phyloP scores from a whole-genome alignment of 2,113 vertebrate species.

The Laterallus jamaicensis region DNA sequence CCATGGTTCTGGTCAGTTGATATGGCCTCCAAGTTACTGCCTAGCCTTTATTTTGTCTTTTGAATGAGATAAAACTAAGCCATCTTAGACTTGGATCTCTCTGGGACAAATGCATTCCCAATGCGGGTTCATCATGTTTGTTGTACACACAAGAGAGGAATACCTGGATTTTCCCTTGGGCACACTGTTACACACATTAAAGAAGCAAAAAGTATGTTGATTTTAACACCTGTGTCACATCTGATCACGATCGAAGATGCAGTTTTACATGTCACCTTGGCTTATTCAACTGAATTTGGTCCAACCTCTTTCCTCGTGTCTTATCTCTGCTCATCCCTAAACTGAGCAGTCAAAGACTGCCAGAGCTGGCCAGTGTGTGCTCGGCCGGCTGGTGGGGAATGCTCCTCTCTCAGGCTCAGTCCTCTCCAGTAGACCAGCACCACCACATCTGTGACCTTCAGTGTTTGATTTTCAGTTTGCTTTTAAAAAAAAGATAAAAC shows the following conservation, averaged over 20 bases:
- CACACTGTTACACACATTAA: not conserved
- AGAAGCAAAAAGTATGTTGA: not conserved
- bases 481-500: not conserved
- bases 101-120: not conserved
- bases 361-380: not conserved
- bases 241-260: not conserved
- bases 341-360: not conserved
- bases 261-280: not conserved
- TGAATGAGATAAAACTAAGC: not conserved
- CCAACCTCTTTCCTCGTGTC: not conserved
- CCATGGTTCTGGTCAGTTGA: not conserved
- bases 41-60: not conserved
- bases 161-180: not conserved
- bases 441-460: not conserved
- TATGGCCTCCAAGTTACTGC: not conserved
- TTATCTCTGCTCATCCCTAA: not conserved
- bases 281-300: not conserved
- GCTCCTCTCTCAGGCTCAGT: not conserved
- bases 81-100: not conserved
- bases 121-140: not conserved
- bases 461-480: not conserved
- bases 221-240: not conserved
- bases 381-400: not conserved
- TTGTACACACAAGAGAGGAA: not conserved
- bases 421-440: not conserved